Base-by-base conservation (phyloP, 2,797 vertebrate genomes). In the Kryptopterus vitreolus region DNA sequence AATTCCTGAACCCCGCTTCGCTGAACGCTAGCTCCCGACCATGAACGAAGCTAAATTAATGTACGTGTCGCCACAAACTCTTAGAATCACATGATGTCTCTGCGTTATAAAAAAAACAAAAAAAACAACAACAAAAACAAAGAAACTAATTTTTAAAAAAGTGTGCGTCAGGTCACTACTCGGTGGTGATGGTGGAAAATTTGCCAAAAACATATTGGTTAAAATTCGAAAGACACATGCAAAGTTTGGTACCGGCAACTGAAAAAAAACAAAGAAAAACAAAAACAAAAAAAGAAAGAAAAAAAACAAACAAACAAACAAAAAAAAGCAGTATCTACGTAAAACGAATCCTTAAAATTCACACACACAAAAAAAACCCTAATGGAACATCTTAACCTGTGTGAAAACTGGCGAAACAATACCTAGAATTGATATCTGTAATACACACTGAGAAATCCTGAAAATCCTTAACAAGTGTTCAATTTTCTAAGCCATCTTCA, bases 1-100 rank as follows among this genome's bases (percentile, higher is more conserved):
- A 85, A 83, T 84, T 72, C 73, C 76, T 69, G 80, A 85, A 85
- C 81, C 69, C 86, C 86, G 81, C 66, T 55, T 62, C 53, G 26
- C 59, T 48, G 76, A 24, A 33, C 58, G 2, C 57, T 52, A 48
- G 13, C 77, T 62, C 79, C 29, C 58, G 24, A 61, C 24, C 73
- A 24, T 62, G 4, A 61, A 79, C 20, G 24, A 63, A 58, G 66
- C 76, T 59, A 59, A 71, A 61, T 22, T 38, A 78, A 81, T 15
- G 24, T 43, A 43, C 6, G 43, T n/a, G 26, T 71, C 61, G 57
- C 77, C 61, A 48, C 66, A 77, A 78, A 65, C 33, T 74, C 24
- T 70, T 68, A n/a, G n/a, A n/a, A n/a, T 78, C 46, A 66, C 55
- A 55, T 52, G 66, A 66, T 68, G 62, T 68, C 46, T 68, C 50